These are phyloP conservation scores for Apogon hyalosoma DNA, from an alignment of 2,797 vertebrate genomes.

Conservation along the genomic window DNA sequence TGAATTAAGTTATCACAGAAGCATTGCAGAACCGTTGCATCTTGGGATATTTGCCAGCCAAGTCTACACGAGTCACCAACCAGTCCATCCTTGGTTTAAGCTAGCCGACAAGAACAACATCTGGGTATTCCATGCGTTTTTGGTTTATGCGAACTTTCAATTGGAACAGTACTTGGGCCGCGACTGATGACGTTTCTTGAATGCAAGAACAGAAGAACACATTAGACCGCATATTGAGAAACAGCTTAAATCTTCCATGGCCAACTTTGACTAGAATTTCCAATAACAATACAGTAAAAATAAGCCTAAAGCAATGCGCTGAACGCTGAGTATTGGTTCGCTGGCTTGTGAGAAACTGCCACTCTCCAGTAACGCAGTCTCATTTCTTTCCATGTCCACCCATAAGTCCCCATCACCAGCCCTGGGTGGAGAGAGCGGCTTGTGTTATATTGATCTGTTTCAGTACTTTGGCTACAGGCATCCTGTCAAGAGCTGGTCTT, in stretches of 20 bases:
- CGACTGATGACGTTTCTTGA: no score
- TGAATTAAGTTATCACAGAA: no score
- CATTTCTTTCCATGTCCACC: slow-evolving; percentile 48
- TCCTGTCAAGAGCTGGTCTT: slow-evolving; percentile 63
- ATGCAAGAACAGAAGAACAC: no score
- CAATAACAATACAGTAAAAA: slow-evolving; percentile 1
- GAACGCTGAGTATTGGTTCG: slow-evolving; percentile 5
- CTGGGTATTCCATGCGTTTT: no score
- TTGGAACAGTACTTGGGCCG: no score
- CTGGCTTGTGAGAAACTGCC: slow-evolving; percentile 19
- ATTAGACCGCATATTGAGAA: no score
- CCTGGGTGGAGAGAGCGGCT: slow-evolving; percentile 48
- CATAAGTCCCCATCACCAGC: slow-evolving; percentile 56
- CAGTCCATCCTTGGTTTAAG: no score
- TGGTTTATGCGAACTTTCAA: no score
- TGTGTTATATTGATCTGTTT: slow-evolving; percentile 72
- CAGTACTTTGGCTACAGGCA: slow-evolving; percentile 54
- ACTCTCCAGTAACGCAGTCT: slow-evolving; percentile 32
- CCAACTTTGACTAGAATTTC: not conserved
- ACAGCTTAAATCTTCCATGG: not conserved
- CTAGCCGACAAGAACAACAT: no score
- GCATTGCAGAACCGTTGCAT: no score
- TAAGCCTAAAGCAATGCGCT: slow-evolving; percentile 4
- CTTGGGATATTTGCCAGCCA: no score
- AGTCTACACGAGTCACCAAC: no score